Percentiles rank a stretch among this genome's conserved stretches.
These are phyloP conservation scores for Euzophera pinguis DNA, from an alignment of 2,888 invertebrate species.

Conservation along the genomic window DNA sequence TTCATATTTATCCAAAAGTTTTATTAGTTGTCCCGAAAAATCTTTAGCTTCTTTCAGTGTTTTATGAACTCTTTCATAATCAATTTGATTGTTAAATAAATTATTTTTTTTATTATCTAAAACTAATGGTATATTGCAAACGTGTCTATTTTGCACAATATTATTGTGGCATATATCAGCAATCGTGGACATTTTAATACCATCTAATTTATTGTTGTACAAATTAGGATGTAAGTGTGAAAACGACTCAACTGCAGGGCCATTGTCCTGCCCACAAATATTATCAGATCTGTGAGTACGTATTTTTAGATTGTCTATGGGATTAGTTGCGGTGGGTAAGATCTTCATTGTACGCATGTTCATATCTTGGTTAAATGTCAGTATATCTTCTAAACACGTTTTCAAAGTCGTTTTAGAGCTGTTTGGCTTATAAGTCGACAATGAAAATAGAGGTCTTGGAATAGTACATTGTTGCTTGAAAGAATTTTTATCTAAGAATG, in stretches of 20 bases:
- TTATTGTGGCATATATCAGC: neutral
- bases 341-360: neutral
- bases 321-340: neutral
- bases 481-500: neutral
- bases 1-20: slow-evolving; percentile 45
- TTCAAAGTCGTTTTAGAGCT: neutral
- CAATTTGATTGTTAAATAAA: slow-evolving; percentile 17
- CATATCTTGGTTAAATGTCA: neutral
- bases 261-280: neutral
- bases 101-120: neutral
- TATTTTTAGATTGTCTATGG: neutral
- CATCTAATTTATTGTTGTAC: neutral
- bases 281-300: neutral
- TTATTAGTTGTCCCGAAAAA: slow-evolving; percentile 36
- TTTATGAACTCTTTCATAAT: slow-evolving; percentile 33
- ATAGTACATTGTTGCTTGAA: neutral
- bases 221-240: neutral
- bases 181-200: neutral
- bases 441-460: neutral
- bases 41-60: slow-evolving; percentile 38
- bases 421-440: neutral
- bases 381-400: neutral
- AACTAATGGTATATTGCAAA: neutral
- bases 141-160: neutral
- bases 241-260: neutral